phyloP scores from a whole-genome alignment of 2,888 invertebrate species.

The Agrilus biguttatus region DNA sequence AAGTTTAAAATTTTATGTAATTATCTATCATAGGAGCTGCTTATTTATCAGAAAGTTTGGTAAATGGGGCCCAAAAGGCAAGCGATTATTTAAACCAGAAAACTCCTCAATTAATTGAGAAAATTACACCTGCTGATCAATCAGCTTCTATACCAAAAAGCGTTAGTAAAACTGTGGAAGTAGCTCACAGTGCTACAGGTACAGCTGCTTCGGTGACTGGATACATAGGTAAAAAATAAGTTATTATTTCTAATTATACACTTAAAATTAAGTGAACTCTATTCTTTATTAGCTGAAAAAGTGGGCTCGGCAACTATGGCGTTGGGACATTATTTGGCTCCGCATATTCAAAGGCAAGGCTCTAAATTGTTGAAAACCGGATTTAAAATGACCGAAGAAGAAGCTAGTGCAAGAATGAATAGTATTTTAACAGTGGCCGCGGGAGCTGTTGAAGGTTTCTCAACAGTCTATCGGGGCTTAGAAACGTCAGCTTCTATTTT shows the following conservation, averaged over 20 bases:
- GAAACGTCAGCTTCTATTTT: slow-evolving; percentile 55
- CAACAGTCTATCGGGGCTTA: slow-evolving; percentile 54
- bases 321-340: slow-evolving; percentile 51
- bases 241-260: neutral
- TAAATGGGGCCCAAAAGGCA: slow-evolving; percentile 51
- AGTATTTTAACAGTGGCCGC: slow-evolving; percentile 50
- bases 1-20: slow-evolving; percentile 2
- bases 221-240: slow-evolving; percentile 36
- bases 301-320: slow-evolving; percentile 53
- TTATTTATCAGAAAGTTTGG: slow-evolving; percentile 49
- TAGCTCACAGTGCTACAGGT: slow-evolving; percentile 51
- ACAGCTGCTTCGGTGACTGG: slow-evolving; percentile 55
- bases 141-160: slow-evolving; percentile 35
- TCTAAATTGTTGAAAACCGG: slow-evolving; percentile 41
- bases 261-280: neutral
- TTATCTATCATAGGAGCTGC: slow-evolving; percentile 38
- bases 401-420: slow-evolving; percentile 41
- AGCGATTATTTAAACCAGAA: slow-evolving; percentile 42
- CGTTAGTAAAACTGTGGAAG: slow-evolving; percentile 42
- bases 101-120: slow-evolving; percentile 45
- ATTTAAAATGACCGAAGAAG: slow-evolving; percentile 36
- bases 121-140: slow-evolving; percentile 33
- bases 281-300: slow-evolving; percentile 29
- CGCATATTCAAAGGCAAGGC: slow-evolving; percentile 51
- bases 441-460: slow-evolving; percentile 56